Evolutionary conservation across 1,140 invertebrate genomes (phyloP).

Genomic region (Platorchestia sp.): DNA sequence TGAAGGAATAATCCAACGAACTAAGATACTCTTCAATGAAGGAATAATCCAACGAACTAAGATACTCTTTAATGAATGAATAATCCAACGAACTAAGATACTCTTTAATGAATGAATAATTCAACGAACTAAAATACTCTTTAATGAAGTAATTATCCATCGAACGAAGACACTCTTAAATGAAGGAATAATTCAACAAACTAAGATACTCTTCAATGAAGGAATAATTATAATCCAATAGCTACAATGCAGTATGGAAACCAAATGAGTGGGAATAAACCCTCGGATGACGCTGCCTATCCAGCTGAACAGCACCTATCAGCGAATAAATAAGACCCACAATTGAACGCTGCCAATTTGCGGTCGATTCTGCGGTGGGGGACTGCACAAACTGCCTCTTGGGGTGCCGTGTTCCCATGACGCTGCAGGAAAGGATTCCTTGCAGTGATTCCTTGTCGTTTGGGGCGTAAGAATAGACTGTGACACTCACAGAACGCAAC

Average conservation of each 20-base stretch:
- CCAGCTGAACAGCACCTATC: too few species aligned
- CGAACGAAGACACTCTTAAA: background rate
- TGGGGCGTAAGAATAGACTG: background rate
- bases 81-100: background rate
- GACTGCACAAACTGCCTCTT: background rate
- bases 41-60: too few species aligned
- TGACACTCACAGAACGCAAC: background rate
- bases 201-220: background rate
- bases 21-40: too few species aligned
- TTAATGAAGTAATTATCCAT: background rate
- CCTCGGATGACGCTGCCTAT: background rate
- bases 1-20: too few species aligned
- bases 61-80: too few species aligned
- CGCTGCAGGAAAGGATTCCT: background rate
- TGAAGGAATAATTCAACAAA: background rate
- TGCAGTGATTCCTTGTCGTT: background rate
- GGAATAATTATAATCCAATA: background rate
- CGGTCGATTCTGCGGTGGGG: background rate
- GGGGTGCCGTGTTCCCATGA: background rate
- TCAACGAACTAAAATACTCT: background rate
- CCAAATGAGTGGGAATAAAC: background rate
- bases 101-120: too few species aligned
- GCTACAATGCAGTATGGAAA: background rate
- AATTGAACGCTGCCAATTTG: background rate
- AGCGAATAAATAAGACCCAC: background rate